These are phyloP conservation scores for Drosophila stalkeri DNA, from an alignment of 2,888 invertebrate genomes.

Conservation along the genomic window DNA sequence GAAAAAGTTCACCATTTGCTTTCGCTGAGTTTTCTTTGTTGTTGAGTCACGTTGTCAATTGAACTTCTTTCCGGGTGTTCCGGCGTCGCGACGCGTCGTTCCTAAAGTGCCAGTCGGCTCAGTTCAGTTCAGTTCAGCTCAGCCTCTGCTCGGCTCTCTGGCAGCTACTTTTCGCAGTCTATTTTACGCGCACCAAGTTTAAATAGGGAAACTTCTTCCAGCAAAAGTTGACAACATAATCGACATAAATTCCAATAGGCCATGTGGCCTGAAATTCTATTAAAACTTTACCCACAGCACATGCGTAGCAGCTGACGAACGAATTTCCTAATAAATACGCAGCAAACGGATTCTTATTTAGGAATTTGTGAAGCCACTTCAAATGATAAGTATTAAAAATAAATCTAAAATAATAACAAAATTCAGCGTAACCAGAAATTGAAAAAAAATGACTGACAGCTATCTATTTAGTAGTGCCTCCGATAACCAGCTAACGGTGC, in stretches of 20 bases:
- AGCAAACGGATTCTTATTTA: slow-evolving; percentile 22
- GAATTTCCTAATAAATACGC: slow-evolving; percentile 36
- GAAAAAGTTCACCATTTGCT: slow-evolving; percentile 55
- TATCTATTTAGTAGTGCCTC: slow-evolving; percentile 46
- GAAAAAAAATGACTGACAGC: slow-evolving; percentile 28
- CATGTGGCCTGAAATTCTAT: slow-evolving; percentile 69
- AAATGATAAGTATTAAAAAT: slow-evolving; percentile 33
- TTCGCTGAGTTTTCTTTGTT: slow-evolving; percentile 38
- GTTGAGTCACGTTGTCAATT: slow-evolving; percentile 77
- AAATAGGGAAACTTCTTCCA: slow-evolving; percentile 72
- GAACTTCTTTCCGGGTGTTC: slow-evolving; percentile 46
- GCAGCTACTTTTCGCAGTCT: slow-evolving; percentile 59
- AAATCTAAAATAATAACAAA: slow-evolving; percentile 37
- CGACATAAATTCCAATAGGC: slow-evolving; percentile 79
- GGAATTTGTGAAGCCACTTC: slow-evolving; percentile 51
- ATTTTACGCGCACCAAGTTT: slow-evolving; percentile 68
- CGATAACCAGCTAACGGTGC: slow-evolving; percentile 50
- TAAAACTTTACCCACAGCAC: slow-evolving; percentile 62
- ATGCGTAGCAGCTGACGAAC: slow-evolving; percentile 43
- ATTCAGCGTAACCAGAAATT: slow-evolving; percentile 30
- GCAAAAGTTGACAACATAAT: slow-evolving; percentile 77
- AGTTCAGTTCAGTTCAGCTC: background rate
- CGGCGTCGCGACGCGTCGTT: background rate
- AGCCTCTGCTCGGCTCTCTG: background rate
- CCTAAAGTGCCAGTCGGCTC: slow-evolving; percentile 3